Evolutionary conservation across 2,888 invertebrate genomes (phyloP), one percentile per base, ranked within the genome.

Genomic region (Orchestes rusci): DNA sequence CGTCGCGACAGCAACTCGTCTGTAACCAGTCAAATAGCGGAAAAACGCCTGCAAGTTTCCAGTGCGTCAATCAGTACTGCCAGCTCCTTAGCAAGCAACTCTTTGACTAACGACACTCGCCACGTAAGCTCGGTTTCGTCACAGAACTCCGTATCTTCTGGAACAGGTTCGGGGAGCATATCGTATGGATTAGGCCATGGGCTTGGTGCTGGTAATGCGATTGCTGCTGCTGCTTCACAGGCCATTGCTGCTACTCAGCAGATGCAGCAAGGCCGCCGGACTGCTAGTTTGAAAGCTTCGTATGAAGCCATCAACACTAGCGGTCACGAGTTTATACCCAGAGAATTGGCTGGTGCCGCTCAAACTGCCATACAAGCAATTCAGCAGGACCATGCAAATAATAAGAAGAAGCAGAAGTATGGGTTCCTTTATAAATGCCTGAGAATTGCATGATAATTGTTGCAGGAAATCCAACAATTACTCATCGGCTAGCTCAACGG

Each of bases 161-260:
- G 13, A 7, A 2, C 20, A n/a, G 51, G 52, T 67, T 41, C 73
- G 7, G 41, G 43, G 8, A 34, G 52, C n/a, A 72, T 68, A 72
- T 73, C 79, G 20, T 87, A 86, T 58, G 77, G 77, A 56, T 70
- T 91, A 37, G 86, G 88, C 10, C 89, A 90, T 56, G 80, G 84
- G 16, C 31, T 56, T 58, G 85, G 86, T n/a, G 88, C 89, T 1
- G 89, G 83, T 42, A 86, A 85, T 59, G 90, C 93, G 1, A 90
- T 95, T 43, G 93, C 90, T 0, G 91, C 88, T 0, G 94, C 95
- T 1, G 95, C 94, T 1, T 92, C 92, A 16, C 93, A 95, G 65
- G 95, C 95, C 0, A 94, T 96, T 49, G 93, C 90, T 3, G 93
- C 93, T 1, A 95, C 96, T 2, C 94, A 95, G 60, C 88, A 88